phyloP scores from a whole-genome alignment of 2,797 vertebrate species.

The Anolis apletophallus region DNA sequence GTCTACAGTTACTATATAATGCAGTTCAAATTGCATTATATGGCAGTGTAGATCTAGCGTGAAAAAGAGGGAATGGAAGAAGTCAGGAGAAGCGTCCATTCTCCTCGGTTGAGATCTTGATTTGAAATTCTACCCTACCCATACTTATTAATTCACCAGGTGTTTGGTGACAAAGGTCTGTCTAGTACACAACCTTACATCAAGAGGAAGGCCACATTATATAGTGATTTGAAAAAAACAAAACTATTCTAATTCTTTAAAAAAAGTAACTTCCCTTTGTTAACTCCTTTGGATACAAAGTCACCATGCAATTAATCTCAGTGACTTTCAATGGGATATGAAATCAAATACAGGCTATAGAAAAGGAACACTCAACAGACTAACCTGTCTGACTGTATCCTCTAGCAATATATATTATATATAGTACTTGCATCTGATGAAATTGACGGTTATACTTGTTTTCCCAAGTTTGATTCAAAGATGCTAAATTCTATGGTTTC shows the following conservation, averaged over 20 bases:
- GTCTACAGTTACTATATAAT: too few relatives aligned
- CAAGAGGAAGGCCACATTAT: not conserved
- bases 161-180: not conserved
- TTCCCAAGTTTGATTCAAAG: too few relatives aligned
- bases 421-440: too few relatives aligned
- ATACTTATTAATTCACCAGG: too few relatives aligned
- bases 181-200: not conserved
- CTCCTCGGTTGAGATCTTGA: not conserved
- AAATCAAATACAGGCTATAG: not conserved
- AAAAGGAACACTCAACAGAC: not conserved
- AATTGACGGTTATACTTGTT: too few relatives aligned
- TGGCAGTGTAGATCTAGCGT: too few relatives aligned
- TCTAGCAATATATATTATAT: not conserved
- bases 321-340: not conserved
- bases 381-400: not conserved
- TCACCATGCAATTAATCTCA: not conserved
- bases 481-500: too few relatives aligned
- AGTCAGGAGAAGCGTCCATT: not conserved
- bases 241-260: not conserved
- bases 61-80: not conserved
- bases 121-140: not conserved
- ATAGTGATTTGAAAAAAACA: not conserved
- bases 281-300: not conserved
- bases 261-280: not conserved
- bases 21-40: too few relatives aligned